A percentile compares a stretch with the other conserved stretches of the same genome.
These are phyloP conservation scores for Tenthredo amoena DNA, from an alignment of 2,888 invertebrate species.

Conservation along the genomic window DNA sequence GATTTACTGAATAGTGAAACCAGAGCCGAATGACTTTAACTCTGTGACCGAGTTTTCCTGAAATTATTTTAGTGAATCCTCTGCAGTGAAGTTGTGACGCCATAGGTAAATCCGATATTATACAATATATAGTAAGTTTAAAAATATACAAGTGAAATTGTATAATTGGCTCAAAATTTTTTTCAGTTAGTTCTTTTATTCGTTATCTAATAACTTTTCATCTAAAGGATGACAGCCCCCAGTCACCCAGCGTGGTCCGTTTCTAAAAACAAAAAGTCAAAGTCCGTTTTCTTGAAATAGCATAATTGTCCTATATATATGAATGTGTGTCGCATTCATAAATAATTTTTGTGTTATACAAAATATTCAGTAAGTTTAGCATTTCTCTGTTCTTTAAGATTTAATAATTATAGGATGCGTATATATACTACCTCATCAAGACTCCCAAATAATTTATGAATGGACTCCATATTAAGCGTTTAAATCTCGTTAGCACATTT, in stretches of 20 bases:
- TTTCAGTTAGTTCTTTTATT: background rate
- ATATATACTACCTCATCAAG: constrained; percentile 74
- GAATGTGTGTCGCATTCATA: constrained; percentile 43
- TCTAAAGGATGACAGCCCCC: constrained; percentile 64
- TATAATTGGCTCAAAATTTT: background rate
- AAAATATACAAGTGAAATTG: constrained; percentile 13
- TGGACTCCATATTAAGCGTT: constrained; percentile 70
- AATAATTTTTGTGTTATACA: constrained; percentile 18
- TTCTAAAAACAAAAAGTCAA: constrained; percentile 72
- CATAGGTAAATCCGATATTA: constrained; percentile 11
- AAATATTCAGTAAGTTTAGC: constrained; percentile 42
- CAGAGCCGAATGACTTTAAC: background rate
- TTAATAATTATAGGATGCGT: constrained; percentile 51
- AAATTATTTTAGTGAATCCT: background rate
- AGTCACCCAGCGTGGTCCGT: constrained; percentile 73
- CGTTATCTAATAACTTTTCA: constrained; percentile 56
- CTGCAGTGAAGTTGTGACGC: background rate
- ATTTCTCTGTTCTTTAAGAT: constrained; percentile 31
- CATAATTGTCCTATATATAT: background rate
- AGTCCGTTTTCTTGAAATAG: constrained; percentile 50
- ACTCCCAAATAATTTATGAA: constrained; percentile 78
- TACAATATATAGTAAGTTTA: background rate
- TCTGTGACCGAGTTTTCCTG: background rate
- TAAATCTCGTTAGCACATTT: constrained; percentile 76
- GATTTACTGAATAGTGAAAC: background rate